A percentile compares a stretch with the other conserved stretches of the same genome.
These are phyloP conservation scores for Patagioenas fasciata DNA, from an alignment of 2,113 vertebrate genomes.

Conservation along the genomic window DNA sequence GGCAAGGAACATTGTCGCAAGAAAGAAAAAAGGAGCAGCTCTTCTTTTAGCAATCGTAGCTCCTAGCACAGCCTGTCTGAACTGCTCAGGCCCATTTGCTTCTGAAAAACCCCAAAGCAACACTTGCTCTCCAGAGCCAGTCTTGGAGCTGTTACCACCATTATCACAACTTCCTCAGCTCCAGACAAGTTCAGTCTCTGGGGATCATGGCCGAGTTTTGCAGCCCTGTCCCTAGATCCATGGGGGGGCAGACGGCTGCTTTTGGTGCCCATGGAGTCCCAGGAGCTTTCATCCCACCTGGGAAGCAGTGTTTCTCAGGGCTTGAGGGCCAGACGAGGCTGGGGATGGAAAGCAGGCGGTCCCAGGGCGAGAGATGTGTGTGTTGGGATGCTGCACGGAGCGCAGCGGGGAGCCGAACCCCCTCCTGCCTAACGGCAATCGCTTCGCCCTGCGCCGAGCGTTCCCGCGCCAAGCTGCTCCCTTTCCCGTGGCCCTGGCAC, in stretches of 20 bases:
- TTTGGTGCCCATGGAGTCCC: rapidly evolving
- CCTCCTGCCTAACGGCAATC: not conserved
- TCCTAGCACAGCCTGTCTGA: not conserved
- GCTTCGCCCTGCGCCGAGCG: not conserved
- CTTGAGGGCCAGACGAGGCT: not conserved
- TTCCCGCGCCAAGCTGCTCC: not conserved
- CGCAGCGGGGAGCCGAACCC: not conserved
- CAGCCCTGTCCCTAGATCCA: not conserved
- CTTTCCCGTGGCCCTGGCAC: slow-evolving; percentile 7
- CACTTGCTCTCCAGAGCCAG: not conserved
- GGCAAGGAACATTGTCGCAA: not conserved
- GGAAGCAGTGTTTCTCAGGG: not conserved
- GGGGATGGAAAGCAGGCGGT: rapidly evolving
- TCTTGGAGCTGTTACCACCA: not conserved
- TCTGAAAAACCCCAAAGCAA: not conserved
- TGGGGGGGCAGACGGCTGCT: not conserved
- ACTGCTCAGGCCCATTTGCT: not conserved
- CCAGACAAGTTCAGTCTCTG: not conserved
- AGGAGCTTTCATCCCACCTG: rapidly evolving
- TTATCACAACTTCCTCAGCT: not conserved
- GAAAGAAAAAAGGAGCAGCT: not conserved
- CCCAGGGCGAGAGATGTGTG: not conserved
- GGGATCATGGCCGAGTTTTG: not conserved
- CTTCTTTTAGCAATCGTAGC: not conserved
- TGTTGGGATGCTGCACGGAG: not conserved